phyloP scores from a whole-genome alignment of 2,113 vertebrate species.

The Calyptomena viridis region DNA sequence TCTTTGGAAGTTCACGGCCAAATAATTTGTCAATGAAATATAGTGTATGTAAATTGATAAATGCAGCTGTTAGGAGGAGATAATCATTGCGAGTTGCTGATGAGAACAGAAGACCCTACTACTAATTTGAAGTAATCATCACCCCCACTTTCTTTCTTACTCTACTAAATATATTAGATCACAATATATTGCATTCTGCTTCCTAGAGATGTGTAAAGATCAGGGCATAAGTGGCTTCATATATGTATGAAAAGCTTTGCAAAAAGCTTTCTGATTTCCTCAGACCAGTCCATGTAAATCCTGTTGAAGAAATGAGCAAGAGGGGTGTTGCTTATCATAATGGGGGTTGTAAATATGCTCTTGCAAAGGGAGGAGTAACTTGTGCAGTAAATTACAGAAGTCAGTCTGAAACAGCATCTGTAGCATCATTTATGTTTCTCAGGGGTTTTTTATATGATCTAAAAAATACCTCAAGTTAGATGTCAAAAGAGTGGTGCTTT shows the following conservation, averaged over 20 bases:
- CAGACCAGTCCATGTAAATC: not conserved
- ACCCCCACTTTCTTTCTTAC: not conserved
- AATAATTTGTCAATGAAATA: conserved; percentile 30
- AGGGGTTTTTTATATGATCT: not conserved
- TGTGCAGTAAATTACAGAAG: not conserved
- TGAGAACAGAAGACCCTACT: not conserved
- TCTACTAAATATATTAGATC: not conserved
- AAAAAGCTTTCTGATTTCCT: not conserved
- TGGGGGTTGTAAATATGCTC: not conserved
- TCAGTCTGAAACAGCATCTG: not conserved
- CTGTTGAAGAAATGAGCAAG: not conserved
- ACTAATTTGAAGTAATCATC: conserved; percentile 19
- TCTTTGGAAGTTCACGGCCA: not conserved
- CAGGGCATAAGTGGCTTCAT: not conserved
- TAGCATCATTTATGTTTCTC: not conserved
- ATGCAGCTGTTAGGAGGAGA: conserved; percentile 6
- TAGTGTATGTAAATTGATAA: conserved; percentile 29
- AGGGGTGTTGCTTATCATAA: not conserved
- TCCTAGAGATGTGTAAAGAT: not conserved
- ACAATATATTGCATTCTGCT: not conserved
- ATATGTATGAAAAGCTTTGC: not conserved
- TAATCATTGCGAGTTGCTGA: conserved; percentile 10
- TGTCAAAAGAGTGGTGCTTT: rapidly evolving
- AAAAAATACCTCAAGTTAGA: not conserved
- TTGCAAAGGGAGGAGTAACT: not conserved